phyloP scores from a whole-genome alignment of 2,888 invertebrate genomes.

The Nemapogon koenigi region DNA sequence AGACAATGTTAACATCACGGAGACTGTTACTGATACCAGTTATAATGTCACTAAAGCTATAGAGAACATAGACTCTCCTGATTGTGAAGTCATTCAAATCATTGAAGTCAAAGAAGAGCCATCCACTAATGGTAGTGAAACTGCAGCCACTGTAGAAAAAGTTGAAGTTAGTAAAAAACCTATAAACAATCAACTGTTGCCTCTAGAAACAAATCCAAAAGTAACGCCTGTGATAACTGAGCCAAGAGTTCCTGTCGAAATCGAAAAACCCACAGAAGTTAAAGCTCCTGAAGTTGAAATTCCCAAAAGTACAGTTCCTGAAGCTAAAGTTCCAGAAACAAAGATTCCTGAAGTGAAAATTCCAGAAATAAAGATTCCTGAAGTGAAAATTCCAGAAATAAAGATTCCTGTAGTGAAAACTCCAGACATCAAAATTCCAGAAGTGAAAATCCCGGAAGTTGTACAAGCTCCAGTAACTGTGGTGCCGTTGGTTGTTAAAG shows the following conservation, averaged over 20 bases:
- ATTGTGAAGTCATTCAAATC: constrained; percentile 10
- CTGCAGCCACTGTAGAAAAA: constrained; percentile 22
- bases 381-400: constrained; percentile 21
- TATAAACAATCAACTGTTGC: neutral
- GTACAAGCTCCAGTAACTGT: too few species aligned
- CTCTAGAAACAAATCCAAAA: neutral
- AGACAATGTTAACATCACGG: too few species aligned
- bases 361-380: constrained; percentile 32
- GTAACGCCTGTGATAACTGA: too few species aligned
- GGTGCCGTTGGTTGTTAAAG: too few species aligned
- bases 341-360: constrained; percentile 14
- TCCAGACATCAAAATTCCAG: too few species aligned
- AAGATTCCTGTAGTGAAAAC: too few species aligned
- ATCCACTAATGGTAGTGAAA: constrained; percentile 19
- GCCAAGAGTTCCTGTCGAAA: neutral
- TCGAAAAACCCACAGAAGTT: neutral
- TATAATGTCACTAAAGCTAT: too few species aligned
- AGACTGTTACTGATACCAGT: too few species aligned
- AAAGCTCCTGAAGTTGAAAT: neutral
- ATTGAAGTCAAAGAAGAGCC: constrained; percentile 15
- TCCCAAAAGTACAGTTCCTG: neutral
- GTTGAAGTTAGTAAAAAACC: constrained; percentile 9
- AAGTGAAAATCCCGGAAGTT: too few species aligned
- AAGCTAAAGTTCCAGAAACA: constrained; percentile 10
- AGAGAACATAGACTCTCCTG: neutral